Percentiles rank a stretch among this genome's conserved stretches.
Evolutionary conservation across 2,797 vertebrate species (phyloP).

Genomic region (Gadopsis bispinosus): DNA sequence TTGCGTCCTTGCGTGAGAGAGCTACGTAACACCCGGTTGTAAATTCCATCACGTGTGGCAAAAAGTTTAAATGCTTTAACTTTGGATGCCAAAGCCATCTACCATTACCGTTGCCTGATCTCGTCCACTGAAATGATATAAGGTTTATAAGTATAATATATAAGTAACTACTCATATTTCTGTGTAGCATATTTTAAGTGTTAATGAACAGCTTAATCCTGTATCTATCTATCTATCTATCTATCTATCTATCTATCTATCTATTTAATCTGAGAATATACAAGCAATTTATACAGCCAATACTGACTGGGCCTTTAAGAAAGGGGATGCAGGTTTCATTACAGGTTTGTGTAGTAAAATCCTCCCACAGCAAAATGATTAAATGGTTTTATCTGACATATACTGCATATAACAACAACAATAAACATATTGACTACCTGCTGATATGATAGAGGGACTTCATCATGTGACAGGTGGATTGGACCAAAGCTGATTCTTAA

Average conservation of each 20-base stretch:
- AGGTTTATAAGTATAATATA: too few relatives aligned
- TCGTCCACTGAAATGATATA: too few relatives aligned
- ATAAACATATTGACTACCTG: conserved; percentile 8
- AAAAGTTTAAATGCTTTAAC: too few relatives aligned
- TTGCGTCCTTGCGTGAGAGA: too few relatives aligned
- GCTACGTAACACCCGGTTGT: too few relatives aligned
- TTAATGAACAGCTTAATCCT: neutral
- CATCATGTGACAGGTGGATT: neutral
- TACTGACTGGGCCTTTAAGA: neutral
- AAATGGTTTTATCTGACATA: neutral
- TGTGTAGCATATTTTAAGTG: too few relatives aligned
- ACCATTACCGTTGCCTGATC: too few relatives aligned
- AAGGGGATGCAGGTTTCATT: neutral
- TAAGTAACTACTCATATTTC: too few relatives aligned
- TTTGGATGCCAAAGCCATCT: too few relatives aligned
- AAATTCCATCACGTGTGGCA: too few relatives aligned
- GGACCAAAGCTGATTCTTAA: conserved; percentile 14
- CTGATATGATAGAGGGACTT: conserved; percentile 2
- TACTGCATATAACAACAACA: neutral
- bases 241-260: too few relatives aligned
- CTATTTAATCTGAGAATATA: neutral
- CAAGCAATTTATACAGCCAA: neutral
- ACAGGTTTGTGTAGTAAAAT: neutral
- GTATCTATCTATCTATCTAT: too few relatives aligned
- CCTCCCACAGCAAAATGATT: neutral